A percentile compares a stretch with the other conserved stretches of the same genome.
Conservation (phyloP, 1,140 invertebrate genomes). For the Ruditapes philippinarum region DNA sequence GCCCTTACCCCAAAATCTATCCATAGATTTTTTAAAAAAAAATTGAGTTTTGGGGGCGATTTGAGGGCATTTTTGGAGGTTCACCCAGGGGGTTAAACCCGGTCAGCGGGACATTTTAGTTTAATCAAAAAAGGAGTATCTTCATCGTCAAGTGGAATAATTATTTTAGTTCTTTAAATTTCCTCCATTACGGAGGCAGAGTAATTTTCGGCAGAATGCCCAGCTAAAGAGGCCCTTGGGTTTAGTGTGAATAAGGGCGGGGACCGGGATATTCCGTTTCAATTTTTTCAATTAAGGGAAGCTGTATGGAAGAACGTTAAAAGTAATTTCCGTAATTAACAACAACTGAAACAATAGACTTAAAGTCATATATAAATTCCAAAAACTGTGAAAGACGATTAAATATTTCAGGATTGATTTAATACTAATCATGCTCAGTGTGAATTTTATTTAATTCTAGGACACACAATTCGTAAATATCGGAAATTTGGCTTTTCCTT, state of each 20-base stretch:
- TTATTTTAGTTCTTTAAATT: conserved; percentile 96
- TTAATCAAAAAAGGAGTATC: conserved; percentile 99
- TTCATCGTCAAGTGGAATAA: conserved; percentile 99
- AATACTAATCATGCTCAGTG: too few species aligned
- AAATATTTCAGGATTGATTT: too few species aligned
- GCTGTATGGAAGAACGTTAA: background rate
- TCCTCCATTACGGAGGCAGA: conserved; percentile 90
- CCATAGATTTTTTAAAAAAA: conserved; percentile 98
- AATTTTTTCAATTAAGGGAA: conserved; percentile 25
- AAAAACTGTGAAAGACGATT: too few species aligned
- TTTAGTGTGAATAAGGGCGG: conserved; percentile 82
- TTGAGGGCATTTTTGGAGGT: conserved; percentile 98
- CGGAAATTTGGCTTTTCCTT: background rate
- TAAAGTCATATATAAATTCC: too few species aligned
- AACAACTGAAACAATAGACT: too few species aligned
- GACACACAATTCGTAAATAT: too few species aligned
- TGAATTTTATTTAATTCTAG: too few species aligned
- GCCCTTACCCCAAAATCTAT: conserved; percentile 97
- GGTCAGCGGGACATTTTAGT: conserved; percentile 97
- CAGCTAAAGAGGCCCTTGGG: conserved; percentile 67
- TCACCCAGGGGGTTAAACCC: conserved; percentile 97
- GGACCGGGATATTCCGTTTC: conserved; percentile 79
- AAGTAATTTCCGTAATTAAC: background rate
- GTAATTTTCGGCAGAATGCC: conserved; percentile 27
- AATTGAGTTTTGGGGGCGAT: conserved; percentile 97